phyloP scores from a whole-genome alignment of 2,113 vertebrate species.

The Passer montanus region DNA sequence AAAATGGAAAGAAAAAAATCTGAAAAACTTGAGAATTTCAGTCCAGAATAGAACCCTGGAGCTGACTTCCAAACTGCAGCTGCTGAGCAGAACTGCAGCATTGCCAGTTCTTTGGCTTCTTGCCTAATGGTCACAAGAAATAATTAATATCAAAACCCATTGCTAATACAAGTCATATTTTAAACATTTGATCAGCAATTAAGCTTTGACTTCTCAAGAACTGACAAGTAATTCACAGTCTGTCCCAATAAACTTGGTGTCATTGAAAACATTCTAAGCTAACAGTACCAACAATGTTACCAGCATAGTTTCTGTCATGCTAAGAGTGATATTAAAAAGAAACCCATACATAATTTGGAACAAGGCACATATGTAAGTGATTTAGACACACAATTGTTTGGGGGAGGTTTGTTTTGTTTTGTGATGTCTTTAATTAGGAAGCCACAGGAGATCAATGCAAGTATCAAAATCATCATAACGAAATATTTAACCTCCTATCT shows the following conservation, averaged over 20 bases:
- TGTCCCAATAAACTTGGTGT: slow-evolving; percentile 1
- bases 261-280: slow-evolving; percentile 61
- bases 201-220: slow-evolving; percentile 47
- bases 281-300: not conserved
- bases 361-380: slow-evolving; percentile 35
- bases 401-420: not conserved
- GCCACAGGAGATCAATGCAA: not conserved
- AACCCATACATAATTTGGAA: not conserved
- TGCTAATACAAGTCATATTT: slow-evolving; percentile 51
- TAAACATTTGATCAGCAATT: slow-evolving; percentile 64
- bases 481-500: slow-evolving; percentile 12
- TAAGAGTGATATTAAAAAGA: slow-evolving; percentile 50
- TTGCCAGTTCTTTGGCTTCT: slow-evolving; percentile 5
- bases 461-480: not conserved
- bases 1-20: not conserved
- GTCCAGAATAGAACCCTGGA: not conserved
- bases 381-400: not conserved
- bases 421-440: slow-evolving; percentile 4
- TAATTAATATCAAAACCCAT: slow-evolving; percentile 1
- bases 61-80: not conserved
- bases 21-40: not conserved
- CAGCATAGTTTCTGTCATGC: slow-evolving; percentile 49
- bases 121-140: not conserved
- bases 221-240: slow-evolving; percentile 47
- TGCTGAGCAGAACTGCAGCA: not conserved